Evolutionary conservation across 2,797 vertebrate genomes (phyloP).

Genomic region (Artibeus jamaicensis): DNA sequence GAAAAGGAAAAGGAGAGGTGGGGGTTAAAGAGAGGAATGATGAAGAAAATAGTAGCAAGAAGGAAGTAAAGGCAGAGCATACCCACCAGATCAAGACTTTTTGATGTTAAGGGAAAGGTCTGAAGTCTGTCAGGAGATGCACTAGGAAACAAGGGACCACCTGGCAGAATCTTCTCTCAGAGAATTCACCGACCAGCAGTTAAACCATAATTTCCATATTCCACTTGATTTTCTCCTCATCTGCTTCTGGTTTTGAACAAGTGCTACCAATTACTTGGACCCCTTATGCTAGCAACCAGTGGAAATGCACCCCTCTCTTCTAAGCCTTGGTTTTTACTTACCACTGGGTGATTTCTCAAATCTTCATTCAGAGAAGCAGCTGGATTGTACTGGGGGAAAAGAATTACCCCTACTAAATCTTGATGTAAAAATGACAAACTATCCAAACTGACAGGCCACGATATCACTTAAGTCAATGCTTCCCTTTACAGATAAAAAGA

Average conservation of each 20-base stretch:
- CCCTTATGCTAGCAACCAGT: neutral
- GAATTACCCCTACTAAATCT: neutral
- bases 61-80: neutral
- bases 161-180: neutral
- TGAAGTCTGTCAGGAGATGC: neutral
- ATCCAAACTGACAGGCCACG: neutral
- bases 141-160: neutral
- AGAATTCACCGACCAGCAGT: neutral
- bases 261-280: neutral
- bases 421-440: neutral
- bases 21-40: neutral
- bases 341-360: neutral
- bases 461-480: neutral
- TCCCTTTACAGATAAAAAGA: neutral
- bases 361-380: neutral
- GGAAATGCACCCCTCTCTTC: neutral
- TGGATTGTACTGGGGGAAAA: neutral
- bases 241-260: neutral
- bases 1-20: neutral
- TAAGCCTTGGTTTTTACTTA: neutral
- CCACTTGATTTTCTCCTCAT: neutral
- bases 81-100: neutral
- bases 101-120: neutral
- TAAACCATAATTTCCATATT: neutral
- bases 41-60: neutral